Evolutionary conservation across 2,113 vertebrate genomes (phyloP).

Genomic region (Peromyscus californicus): DNA sequence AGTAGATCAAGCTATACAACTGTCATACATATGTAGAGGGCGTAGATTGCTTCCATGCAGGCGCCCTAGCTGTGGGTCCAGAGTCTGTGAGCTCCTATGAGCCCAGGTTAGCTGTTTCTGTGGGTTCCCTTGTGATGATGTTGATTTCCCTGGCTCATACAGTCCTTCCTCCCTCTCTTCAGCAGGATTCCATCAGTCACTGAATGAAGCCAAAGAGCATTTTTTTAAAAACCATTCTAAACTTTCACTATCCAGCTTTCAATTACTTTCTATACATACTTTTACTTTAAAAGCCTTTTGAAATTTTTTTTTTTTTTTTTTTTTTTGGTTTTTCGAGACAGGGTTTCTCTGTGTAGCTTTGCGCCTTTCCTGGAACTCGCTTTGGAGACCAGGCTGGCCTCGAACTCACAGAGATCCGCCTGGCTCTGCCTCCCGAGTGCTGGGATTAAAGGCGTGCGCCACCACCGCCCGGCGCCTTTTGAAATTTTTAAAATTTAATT

Average conservation of each 20-base stretch:
- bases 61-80: too few species aligned
- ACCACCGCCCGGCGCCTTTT: too few species aligned
- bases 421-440: too few species aligned
- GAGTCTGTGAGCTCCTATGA: neutral
- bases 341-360: too few species aligned
- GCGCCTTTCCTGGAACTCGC: too few species aligned
- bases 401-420: too few species aligned
- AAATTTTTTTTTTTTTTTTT: too few species aligned
- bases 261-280: neutral
- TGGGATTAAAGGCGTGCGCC: too few species aligned
- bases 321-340: too few species aligned
- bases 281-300: neutral
- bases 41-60: neutral
- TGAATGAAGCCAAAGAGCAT: neutral
- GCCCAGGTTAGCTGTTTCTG: neutral
- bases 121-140: neutral
- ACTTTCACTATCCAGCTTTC: neutral
- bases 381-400: too few species aligned
- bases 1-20: neutral
- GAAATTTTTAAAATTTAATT: too few species aligned
- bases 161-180: neutral
- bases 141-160: neutral
- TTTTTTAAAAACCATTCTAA: neutral
- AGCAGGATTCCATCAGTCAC: neutral
- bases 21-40: neutral